Evolutionary conservation across 2,113 vertebrate genomes (phyloP), one percentile per base, ranked within the genome.

Genomic region (Opisthocomus hoazin): DNA sequence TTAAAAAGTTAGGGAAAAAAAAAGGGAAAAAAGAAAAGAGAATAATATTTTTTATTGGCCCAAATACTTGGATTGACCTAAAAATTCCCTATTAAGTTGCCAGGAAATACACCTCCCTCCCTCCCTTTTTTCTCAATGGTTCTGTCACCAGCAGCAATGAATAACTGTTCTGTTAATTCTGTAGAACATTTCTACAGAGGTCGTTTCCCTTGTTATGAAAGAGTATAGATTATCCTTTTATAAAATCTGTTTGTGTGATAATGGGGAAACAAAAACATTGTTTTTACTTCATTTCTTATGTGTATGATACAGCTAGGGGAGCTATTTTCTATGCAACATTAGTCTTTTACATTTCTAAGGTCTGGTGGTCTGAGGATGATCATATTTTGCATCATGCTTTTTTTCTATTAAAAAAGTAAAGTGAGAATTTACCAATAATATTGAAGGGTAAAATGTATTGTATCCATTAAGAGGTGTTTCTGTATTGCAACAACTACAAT

Each of bases 61-160:
- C 26, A 82, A 70, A 37, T 56, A 48, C 5, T 19, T 46, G 10
- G 3, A 58, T 29, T 64, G 17, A 76, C 12, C 26, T 63, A 58
- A 83, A 81, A 58, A 26, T 56, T 65, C 6, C 6, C 7, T 50
- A 16, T 45, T 8, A 36, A n/a, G 3, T 36, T 34, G n/a, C 41
- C 32, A 64, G 43, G 19, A 80, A 68, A 50, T 61, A 29, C 4
- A 11, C 39, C 9, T 54, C 2, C 2, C 60, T 26, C 26, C 8
- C 2, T 2, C 1, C 0, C 2, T 19, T 7, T 2, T 60, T 79
- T 78, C 43, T 37, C 23, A 5, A 65, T 54, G 21, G 3, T 56
- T 77, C 26, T 43, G 3, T 79, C 24, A 51, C 12, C 39, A 56
- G 11, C 43, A 83, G 6, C 14, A 76, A 58, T 37, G 8, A 39